Evolutionary conservation across 2,113 vertebrate species (phyloP).

Genomic region (Poeciliopsis occidentalis): DNA sequence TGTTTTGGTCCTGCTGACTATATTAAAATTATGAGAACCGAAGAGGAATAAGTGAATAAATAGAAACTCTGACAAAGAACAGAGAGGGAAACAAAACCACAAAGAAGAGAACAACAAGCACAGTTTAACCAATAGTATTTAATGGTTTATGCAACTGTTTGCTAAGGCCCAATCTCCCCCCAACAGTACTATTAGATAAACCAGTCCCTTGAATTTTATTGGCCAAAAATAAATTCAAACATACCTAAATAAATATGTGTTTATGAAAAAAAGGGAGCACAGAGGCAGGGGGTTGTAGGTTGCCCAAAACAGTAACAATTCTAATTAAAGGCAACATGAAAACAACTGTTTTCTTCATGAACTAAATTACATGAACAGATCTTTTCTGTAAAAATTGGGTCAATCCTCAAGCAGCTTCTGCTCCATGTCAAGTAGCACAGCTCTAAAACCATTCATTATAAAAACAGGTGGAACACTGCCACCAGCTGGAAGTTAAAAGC

Average conservation of each 20-base stretch:
- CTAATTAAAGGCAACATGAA: slow-evolving; percentile 77
- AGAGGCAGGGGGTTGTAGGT: slow-evolving; percentile 28
- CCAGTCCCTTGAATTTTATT: slow-evolving; percentile 76
- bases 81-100: neutral
- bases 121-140: slow-evolving; percentile 84
- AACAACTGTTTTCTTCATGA: slow-evolving; percentile 61
- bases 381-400: slow-evolving; percentile 60
- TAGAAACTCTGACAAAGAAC: neutral
- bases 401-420: slow-evolving; percentile 55
- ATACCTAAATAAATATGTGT: slow-evolving; percentile 84
- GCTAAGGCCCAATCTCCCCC: slow-evolving; percentile 75
- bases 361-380: slow-evolving; percentile 58
- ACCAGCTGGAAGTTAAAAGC: slow-evolving; percentile 80
- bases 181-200: slow-evolving; percentile 75
- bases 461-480: slow-evolving; percentile 78
- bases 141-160: slow-evolving; percentile 82
- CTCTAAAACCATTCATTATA: slow-evolving; percentile 72
- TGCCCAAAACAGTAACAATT: slow-evolving; percentile 59
- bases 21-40: too few relatives aligned
- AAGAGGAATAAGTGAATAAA: too few relatives aligned
- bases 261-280: slow-evolving; percentile 42
- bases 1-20: too few relatives aligned
- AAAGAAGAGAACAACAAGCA: slow-evolving; percentile 47
- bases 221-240: slow-evolving; percentile 79
- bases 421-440: slow-evolving; percentile 61